Base-by-base conservation (phyloP, 2,113 vertebrate species). In the Forbesichthys agassizii region DNA sequence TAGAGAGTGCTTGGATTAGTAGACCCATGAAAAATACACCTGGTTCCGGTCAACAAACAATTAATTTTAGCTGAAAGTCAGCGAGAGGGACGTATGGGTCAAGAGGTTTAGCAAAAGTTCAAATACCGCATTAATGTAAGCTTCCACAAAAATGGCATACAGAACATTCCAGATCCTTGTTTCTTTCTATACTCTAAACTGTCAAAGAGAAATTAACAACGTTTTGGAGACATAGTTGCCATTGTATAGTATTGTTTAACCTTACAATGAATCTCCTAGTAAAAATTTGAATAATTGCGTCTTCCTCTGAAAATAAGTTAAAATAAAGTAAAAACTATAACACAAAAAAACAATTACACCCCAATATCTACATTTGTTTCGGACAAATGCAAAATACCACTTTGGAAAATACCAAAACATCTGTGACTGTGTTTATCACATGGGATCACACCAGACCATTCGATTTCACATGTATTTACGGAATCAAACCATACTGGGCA, bases 111-210 rank as follows among this genome's bases (percentile, higher is more conserved):
- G 36, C 36, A 42, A 8, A 42, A 42, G 36, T 42, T 42, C 36
- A 42, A 27, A 42, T 42, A 6, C 36, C 36, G 36, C 36, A 7
- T 82, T 85, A 48, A 79, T 84, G 79, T 86, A 69, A 86, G 72
- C 85, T 79, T 75, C 81, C 82, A 86, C 72, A 82, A 75, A 81
- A 81, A 88, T 68, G 61, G 74, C 72, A 79, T 78, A 64, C 64
- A 52, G 74, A 73, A 81, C 72, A 77, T n/a, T 73, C 67, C 73
- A 65, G 58, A 74, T 76, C 71, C 53, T 71, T 68, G 74, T 86
- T 78, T 83, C 64, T 74, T 74, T 63, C 81, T 82, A 27, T 27
- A 27, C 27, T 27, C 27, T 27, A 27, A 27, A 27, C 27, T 27
- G 78, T 84, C 70, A 78, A 80, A 80, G 84, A 80, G 70, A 89